Percentiles rank a stretch among this genome's conserved stretches.
Evolutionary conservation across 2,113 vertebrate genomes (phyloP).

Genomic region (Bostrychus sinensis): DNA sequence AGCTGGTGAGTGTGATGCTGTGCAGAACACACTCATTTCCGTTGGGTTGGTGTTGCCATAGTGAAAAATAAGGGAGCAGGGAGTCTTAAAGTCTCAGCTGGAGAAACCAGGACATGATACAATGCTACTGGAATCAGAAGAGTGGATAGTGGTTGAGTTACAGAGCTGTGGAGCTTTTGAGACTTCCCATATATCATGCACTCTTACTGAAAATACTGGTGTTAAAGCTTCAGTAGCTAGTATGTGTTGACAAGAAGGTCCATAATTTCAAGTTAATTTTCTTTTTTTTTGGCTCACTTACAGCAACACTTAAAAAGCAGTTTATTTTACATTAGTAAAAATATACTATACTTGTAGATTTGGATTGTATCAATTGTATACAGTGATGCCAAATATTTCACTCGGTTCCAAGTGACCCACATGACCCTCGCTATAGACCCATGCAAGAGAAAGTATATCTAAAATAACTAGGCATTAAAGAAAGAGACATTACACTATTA

Average conservation of each 20-base stretch:
- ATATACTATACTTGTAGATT: no score
- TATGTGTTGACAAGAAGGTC: background rate
- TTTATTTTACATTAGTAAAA: no score
- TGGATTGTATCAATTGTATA: no score
- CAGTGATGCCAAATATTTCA: no score
- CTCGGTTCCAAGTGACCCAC: no score
- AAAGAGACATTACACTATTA: background rate
- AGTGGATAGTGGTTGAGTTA: conserved; percentile 19
- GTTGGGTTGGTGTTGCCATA: conserved; percentile 66
- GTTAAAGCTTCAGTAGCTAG: background rate
- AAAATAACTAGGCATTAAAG: no score
- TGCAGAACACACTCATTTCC: conserved; percentile 69
- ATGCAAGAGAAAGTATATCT: no score
- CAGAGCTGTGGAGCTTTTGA: conserved; percentile 1
- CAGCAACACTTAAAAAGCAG: no score
- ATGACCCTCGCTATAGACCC: no score
- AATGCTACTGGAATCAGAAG: conserved; percentile 58
- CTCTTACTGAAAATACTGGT: conserved; percentile 4
- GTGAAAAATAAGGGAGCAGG: conserved; percentile 65
- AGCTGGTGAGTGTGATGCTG: conserved; percentile 61
- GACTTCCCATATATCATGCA: conserved; percentile 13
- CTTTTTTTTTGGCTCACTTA: no score
- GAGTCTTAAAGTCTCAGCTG: conserved; percentile 57
- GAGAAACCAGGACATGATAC: conserved; percentile 66
- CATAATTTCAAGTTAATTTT: background rate